Conservation (phyloP, 2,113 vertebrate species). For the Prionailurus viverrinus region DNA sequence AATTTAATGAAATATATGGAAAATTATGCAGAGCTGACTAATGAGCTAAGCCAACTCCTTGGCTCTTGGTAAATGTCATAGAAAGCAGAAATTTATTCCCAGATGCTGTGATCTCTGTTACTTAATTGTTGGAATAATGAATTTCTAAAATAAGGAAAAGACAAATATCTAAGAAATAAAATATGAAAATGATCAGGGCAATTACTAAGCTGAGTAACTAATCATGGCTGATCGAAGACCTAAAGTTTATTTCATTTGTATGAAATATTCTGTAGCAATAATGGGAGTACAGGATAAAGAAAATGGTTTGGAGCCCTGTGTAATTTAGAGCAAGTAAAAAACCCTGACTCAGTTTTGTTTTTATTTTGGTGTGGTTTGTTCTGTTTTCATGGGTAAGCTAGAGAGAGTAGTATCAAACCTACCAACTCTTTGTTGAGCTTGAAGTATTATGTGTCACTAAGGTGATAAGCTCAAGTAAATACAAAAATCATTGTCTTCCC, state of each 20-base stretch:
- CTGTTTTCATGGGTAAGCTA: neutral
- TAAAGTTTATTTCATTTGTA: neutral
- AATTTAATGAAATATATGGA: slow-evolving; percentile 62
- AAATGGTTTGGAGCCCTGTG: neutral
- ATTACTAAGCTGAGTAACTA: neutral
- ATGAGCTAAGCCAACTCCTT: slow-evolving; percentile 63
- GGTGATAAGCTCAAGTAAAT: neutral
- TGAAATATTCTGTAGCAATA: neutral
- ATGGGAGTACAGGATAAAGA: neutral
- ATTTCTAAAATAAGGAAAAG: slow-evolving; percentile 66
- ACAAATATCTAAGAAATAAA: slow-evolving; percentile 59
- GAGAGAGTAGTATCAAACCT: neutral
- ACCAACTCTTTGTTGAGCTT: neutral
- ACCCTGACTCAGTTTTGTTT: neutral
- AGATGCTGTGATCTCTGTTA: slow-evolving; percentile 64
- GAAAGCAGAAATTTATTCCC: slow-evolving; percentile 70
- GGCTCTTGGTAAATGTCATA: slow-evolving; percentile 72
- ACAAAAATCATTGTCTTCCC: neutral
- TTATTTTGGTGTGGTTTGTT: neutral
- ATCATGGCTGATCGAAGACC: neutral
- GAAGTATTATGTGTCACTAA: neutral
- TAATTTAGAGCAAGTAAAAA: neutral
- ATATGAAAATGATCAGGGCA: slow-evolving; percentile 18
- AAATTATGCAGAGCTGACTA: slow-evolving; percentile 72
- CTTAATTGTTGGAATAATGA: slow-evolving; percentile 65